Conservation (phyloP, 2,888 invertebrate genomes). For the Nemapogon koenigi region DNA sequence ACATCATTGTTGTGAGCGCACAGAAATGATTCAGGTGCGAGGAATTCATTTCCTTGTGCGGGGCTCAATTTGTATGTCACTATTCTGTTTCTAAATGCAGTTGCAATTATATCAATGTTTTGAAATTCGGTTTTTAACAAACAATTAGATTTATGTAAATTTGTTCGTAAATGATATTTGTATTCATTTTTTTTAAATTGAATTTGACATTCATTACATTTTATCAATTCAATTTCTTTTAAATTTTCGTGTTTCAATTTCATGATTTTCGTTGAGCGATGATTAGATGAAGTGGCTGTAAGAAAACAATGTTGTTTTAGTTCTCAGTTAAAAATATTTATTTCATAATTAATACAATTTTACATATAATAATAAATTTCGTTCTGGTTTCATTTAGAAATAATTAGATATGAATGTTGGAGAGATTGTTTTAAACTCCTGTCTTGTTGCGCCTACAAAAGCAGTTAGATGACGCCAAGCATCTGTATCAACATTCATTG, state of each 20-base stretch:
- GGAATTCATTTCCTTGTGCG: not conserved
- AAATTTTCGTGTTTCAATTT: no score
- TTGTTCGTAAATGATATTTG: no score
- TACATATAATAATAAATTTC: conserved; percentile 1
- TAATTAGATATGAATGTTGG: no score
- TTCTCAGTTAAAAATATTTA: no score
- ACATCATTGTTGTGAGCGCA: not conserved
- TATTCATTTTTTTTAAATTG: conserved; percentile 3
- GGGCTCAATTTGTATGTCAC: conserved; percentile 3
- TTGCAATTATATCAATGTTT: no score
- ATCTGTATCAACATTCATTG: not conserved
- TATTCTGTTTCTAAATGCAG: no score
- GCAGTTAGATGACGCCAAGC: no score
- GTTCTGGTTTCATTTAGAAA: conserved; percentile 2
- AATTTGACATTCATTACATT: conserved; percentile 6
- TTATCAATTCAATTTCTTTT: not conserved
- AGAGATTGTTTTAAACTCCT: no score
- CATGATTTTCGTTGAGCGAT: no score
- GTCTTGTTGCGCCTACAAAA: no score
- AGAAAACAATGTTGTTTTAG: no score
- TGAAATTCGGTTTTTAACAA: conserved; percentile 4
- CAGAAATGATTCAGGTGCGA: conserved; percentile 6
- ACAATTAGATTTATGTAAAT: conserved; percentile 9
- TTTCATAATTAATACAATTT: not conserved
- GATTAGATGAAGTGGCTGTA: no score